A percentile compares a stretch with the other conserved stretches of the same genome.
Evolutionary conservation across 1,140 invertebrate genomes (phyloP).

Genomic region (Myzus persicae): DNA sequence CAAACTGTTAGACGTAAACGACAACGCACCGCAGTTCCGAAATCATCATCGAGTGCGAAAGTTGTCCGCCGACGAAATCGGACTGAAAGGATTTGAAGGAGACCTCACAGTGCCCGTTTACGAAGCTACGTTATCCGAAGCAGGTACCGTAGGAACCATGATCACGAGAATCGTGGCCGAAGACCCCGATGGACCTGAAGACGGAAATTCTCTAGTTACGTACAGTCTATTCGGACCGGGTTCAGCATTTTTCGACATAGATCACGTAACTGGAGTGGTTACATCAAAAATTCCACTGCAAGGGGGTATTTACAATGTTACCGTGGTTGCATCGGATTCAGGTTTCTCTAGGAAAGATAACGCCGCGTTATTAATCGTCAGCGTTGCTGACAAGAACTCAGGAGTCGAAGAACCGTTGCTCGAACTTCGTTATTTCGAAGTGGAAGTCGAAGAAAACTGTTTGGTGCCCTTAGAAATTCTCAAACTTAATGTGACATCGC

Average conservation of each 20-base stretch:
- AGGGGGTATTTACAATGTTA: slow-evolving; percentile 75
- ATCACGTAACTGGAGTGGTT: slow-evolving; percentile 81
- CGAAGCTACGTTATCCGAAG: slow-evolving; percentile 74
- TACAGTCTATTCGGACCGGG: slow-evolving; percentile 74
- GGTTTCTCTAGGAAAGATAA: slow-evolving; percentile 82
- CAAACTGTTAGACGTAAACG: slow-evolving; percentile 81
- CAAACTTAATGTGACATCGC: slow-evolving; percentile 71
- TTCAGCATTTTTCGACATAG: slow-evolving; percentile 76
- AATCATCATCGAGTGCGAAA: slow-evolving; percentile 69
- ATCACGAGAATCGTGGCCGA: slow-evolving; percentile 80
- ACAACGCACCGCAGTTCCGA: slow-evolving; percentile 74
- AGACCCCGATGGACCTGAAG: slow-evolving; percentile 81
- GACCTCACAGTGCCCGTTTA: slow-evolving; percentile 71
- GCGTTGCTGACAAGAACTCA: slow-evolving; percentile 73
- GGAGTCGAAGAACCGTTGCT: slow-evolving; percentile 68
- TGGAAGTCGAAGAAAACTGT: slow-evolving; percentile 79
- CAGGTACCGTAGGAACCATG: slow-evolving; percentile 73
- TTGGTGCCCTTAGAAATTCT: slow-evolving; percentile 74
- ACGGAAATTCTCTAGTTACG: slow-evolving; percentile 82
- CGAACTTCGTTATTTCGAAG: slow-evolving; percentile 77
- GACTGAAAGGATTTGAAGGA: slow-evolving; percentile 53
- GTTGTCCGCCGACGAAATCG: slow-evolving; percentile 33
- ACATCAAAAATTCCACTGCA: slow-evolving; percentile 75
- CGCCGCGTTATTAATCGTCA: slow-evolving; percentile 75
- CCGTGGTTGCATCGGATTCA: slow-evolving; percentile 82